These are phyloP conservation scores for Drosophila sulfurigaster DNA, from an alignment of 1,140 invertebrate genomes.

Conservation along the genomic window DNA sequence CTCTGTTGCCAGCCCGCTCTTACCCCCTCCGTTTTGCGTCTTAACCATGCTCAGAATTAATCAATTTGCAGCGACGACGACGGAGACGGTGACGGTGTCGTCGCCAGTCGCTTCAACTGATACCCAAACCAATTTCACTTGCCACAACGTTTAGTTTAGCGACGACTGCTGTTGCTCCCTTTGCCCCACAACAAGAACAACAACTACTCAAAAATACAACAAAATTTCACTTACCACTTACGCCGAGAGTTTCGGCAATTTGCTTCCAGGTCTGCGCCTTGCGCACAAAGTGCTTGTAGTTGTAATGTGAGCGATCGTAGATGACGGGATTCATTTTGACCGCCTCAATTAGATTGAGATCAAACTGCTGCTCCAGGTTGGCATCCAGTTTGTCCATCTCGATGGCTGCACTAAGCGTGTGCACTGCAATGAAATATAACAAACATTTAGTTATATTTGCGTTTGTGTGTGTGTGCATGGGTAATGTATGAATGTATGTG, in stretches of 20 bases:
- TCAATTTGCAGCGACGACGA: slow-evolving; percentile 48
- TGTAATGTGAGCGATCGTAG: slow-evolving; percentile 83
- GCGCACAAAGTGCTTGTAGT: slow-evolving; percentile 82
- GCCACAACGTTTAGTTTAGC: slow-evolving; percentile 28
- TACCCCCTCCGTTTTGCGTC: slow-evolving; percentile 6
- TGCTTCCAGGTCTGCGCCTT: slow-evolving; percentile 84
- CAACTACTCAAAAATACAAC: not conserved
- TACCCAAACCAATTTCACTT: slow-evolving; percentile 52
- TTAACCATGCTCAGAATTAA: slow-evolving; percentile 39
- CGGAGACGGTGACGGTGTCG: slow-evolving; percentile 26
- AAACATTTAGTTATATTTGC: slow-evolving; percentile 19
- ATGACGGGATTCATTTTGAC: slow-evolving; percentile 83
- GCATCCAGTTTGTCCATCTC: slow-evolving; percentile 82
- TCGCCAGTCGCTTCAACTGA: slow-evolving; percentile 12
- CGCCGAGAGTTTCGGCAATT: slow-evolving; percentile 82
- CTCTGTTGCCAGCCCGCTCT: slow-evolving; percentile 54
- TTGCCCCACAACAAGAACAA: slow-evolving; percentile 39
- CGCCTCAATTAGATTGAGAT: slow-evolving; percentile 82
- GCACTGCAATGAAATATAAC: slow-evolving; percentile 59
- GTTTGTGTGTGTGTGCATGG: slow-evolving; percentile 3
- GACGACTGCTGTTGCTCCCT: slow-evolving; percentile 12
- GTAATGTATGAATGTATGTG: slow-evolving; percentile 14
- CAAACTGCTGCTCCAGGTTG: slow-evolving; percentile 82
- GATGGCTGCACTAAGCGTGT: slow-evolving; percentile 73
- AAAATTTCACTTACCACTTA: slow-evolving; percentile 79